Conservation (phyloP, 2,113 vertebrate genomes). For the Gobio gobio region DNA sequence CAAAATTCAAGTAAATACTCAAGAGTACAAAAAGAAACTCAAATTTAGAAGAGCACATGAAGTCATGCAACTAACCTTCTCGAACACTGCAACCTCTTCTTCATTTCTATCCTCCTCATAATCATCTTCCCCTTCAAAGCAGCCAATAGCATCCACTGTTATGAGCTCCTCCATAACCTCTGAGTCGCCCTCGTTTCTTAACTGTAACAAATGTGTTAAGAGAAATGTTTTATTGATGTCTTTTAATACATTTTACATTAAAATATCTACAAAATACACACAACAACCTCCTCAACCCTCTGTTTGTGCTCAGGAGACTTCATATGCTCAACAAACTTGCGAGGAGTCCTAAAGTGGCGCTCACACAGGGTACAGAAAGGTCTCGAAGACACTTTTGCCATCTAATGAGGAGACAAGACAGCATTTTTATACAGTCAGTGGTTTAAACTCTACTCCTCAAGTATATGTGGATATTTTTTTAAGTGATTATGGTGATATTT, state of each 20-base stretch:
- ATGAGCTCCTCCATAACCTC: slow-evolving; percentile 92
- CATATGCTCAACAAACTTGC: slow-evolving; percentile 97
- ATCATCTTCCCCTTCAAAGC: slow-evolving; percentile 86
- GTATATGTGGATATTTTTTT: not conserved
- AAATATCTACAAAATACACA: not conserved
- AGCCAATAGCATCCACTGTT: slow-evolving; percentile 93
- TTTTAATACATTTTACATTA: not conserved
- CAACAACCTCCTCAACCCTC: slow-evolving; percentile 77
- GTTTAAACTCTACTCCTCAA: not conserved
- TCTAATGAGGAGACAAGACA: slow-evolving; percentile 67
- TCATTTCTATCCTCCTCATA: slow-evolving; percentile 78
- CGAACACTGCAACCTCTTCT: slow-evolving; percentile 59
- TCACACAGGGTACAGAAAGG: slow-evolving; percentile 92
- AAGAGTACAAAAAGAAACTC: not conserved
- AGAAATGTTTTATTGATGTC: not conserved
- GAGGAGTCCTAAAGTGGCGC: slow-evolving; percentile 91
- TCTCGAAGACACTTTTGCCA: slow-evolving; percentile 86
- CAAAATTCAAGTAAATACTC: not conserved
- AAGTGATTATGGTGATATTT: not conserved
- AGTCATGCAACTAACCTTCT: slow-evolving; percentile 11
- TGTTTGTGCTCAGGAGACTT: slow-evolving; percentile 93
- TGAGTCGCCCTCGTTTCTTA: slow-evolving; percentile 68
- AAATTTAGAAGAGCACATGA: not conserved
- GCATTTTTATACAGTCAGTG: not conserved
- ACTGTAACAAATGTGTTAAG: slow-evolving; percentile 56